Percentiles rank a stretch among this genome's conserved stretches.
These are phyloP conservation scores for Hiodon tergisus DNA, from an alignment of 2,113 vertebrate species.

Conservation along the genomic window DNA sequence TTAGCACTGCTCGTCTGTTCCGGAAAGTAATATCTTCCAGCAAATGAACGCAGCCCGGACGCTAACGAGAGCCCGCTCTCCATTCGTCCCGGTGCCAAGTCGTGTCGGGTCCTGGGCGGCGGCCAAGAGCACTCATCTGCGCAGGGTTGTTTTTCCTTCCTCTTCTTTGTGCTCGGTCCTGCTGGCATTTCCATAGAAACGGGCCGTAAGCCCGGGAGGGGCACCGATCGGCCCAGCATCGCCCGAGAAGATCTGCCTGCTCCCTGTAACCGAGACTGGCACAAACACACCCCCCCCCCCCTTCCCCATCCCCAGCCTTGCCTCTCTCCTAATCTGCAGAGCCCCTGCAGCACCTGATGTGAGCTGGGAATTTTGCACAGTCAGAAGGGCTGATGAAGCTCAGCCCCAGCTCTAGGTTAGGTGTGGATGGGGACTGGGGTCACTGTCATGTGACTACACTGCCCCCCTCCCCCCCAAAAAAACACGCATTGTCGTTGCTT, in stretches of 20 bases:
- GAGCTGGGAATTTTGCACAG: no score
- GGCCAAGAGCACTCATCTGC: slow-evolving; percentile 11
- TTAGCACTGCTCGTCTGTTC: background rate
- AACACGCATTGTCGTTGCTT: no score
- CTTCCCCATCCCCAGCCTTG: no score
- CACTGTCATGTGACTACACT: no score
- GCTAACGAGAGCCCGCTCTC: background rate
- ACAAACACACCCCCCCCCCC: no score
- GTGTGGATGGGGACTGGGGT: no score
- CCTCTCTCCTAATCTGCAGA: no score
- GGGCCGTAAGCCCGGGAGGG: background rate
- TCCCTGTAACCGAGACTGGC: no score
- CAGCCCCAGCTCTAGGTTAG: background rate
- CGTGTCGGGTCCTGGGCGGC: background rate
- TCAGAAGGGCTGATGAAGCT: background rate
- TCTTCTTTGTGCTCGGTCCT: background rate
- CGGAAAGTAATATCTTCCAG: background rate
- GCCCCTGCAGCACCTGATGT: no score
- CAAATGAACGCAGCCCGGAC: background rate
- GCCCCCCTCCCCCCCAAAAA: no score
- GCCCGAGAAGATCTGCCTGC: no score
- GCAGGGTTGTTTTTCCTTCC: background rate
- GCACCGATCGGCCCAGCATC: background rate
- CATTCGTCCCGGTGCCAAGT: background rate
- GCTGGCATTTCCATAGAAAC: slow-evolving; percentile 15